These are phyloP conservation scores for Notodonta dromedarius DNA, from an alignment of 2,888 invertebrate genomes.

Conservation along the genomic window DNA sequence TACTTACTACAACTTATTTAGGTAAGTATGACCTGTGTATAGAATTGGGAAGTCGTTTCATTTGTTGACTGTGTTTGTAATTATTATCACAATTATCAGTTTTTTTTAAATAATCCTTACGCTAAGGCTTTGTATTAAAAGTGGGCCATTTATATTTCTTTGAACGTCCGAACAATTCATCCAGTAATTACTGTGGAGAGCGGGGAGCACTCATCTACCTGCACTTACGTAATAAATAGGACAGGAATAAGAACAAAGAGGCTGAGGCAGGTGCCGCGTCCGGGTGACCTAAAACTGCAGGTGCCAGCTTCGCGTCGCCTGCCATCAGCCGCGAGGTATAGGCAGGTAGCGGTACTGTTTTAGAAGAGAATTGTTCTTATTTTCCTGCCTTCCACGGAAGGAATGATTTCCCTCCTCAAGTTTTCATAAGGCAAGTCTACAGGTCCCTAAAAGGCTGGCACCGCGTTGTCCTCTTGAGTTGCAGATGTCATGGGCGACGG, in stretches of 20 bases:
- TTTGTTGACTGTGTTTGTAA: too few species aligned
- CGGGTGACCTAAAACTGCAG: constrained; percentile 78
- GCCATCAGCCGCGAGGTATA: constrained; percentile 19
- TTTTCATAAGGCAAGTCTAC: too few species aligned
- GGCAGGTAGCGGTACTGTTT: constrained; percentile 24
- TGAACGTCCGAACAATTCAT: constrained; percentile 19
- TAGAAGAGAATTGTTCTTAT: background rate
- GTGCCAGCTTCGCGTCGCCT: constrained; percentile 60
- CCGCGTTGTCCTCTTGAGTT: too few species aligned
- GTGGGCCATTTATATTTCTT: constrained; percentile 16
- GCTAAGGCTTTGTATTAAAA: background rate
- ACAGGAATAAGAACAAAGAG: constrained; percentile 57
- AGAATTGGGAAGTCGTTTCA: too few species aligned
- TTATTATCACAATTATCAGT: too few species aligned
- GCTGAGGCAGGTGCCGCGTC: constrained; percentile 53
- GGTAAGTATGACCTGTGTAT: too few species aligned
- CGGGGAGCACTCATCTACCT: constrained; percentile 33
- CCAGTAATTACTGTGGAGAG: constrained; percentile 25
- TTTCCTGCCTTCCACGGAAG: background rate
- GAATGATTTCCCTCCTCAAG: too few species aligned
- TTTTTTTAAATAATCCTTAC: background rate
- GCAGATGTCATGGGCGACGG: too few species aligned
- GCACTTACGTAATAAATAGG: constrained; percentile 38
- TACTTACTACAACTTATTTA: too few species aligned
- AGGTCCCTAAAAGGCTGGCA: too few species aligned